Evolutionary conservation across 2,888 invertebrate species (phyloP).

Genomic region (Galeruca laticollis): DNA sequence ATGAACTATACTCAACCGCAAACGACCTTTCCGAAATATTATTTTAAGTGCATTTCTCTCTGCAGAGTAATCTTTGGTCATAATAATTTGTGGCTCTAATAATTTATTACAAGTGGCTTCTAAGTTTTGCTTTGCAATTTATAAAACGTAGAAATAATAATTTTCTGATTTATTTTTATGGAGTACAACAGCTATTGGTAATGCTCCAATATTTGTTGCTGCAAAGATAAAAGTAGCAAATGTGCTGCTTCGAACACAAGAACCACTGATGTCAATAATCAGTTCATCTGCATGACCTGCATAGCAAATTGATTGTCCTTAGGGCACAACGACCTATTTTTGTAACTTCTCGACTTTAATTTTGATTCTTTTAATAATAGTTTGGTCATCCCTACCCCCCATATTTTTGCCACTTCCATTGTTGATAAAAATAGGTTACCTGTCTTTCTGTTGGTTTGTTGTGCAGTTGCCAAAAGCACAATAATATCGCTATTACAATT

Average conservation of each 20-base stretch:
- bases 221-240: no score
- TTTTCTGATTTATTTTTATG: constrained; percentile 22
- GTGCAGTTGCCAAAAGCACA: constrained; percentile 2
- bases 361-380: constrained; percentile 16
- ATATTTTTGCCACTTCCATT: no score
- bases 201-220: no score
- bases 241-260: no score
- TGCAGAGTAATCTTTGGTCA: constrained; percentile 14
- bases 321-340: not conserved
- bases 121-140: constrained; percentile 15
- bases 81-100: constrained; percentile 21
- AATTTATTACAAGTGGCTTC: constrained; percentile 15
- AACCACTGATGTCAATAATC: no score
- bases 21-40: constrained; percentile 18
- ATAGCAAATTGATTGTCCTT: constrained; percentile 24
- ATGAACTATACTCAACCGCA: no score
- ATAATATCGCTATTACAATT: not conserved
- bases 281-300: no score
- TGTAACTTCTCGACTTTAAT: constrained; percentile 8
- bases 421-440: no score
- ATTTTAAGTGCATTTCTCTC: constrained; percentile 20
- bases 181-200: no score
- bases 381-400: constrained; percentile 20
- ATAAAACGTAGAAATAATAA: constrained; percentile 10
- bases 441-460: constrained; percentile 5